Evolutionary conservation across 1,140 invertebrate genomes (phyloP).

Genomic region (Tetragonula clypearis): DNA sequence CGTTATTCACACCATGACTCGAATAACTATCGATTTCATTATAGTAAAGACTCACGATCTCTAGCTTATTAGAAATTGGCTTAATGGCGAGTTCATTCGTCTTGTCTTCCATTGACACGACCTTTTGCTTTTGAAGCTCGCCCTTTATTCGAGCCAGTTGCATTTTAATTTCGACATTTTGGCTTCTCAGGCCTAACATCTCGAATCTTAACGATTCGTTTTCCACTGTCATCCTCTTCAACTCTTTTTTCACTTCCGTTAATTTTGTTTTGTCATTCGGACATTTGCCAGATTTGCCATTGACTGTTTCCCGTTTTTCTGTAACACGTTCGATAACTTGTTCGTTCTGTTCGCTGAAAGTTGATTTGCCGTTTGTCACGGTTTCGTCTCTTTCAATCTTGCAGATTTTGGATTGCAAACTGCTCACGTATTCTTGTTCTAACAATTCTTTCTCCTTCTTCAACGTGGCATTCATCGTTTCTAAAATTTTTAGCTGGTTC

Average conservation of each 20-base stretch:
- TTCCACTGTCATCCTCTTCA: conserved; percentile 26
- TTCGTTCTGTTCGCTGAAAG: neutral
- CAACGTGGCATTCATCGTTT: conserved; percentile 33
- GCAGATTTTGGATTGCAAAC: neutral
- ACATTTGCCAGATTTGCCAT: neutral
- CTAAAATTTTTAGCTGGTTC: conserved; percentile 44
- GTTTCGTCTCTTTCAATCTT: neutral
- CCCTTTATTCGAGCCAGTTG: conserved; percentile 20
- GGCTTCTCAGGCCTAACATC: conserved; percentile 23
- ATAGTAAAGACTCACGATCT: conserved; percentile 25
- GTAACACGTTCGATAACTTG: too few relatives aligned
- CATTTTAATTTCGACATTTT: conserved; percentile 32
- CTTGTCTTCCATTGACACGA: neutral
- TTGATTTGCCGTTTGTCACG: neutral
- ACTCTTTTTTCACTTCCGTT: conserved; percentile 23
- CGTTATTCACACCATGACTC: neutral
- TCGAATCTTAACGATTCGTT: conserved; percentile 57
- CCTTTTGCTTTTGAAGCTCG: neutral
- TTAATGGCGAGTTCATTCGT: neutral
- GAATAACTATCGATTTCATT: conserved; percentile 29
- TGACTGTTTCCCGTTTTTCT: conserved; percentile 2
- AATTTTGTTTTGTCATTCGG: neutral
- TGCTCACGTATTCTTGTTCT: neutral
- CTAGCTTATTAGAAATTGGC: neutral
- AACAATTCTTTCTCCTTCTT: conserved; percentile 24